Evolutionary conservation across 2,888 invertebrate species (phyloP).

Genomic region (Linnaemya tessellans): DNA sequence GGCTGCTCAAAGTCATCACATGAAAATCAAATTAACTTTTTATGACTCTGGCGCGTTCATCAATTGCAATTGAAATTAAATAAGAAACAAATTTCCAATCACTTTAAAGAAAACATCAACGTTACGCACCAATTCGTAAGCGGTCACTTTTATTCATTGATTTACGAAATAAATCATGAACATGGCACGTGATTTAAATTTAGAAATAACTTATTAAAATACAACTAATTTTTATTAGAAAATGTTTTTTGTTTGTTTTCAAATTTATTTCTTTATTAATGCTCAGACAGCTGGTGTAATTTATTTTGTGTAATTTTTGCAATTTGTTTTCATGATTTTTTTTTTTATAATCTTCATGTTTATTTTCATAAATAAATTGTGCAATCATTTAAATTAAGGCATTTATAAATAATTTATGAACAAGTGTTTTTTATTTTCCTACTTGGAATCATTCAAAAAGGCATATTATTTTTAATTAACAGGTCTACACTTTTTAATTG

Average conservation of each 20-base stretch:
- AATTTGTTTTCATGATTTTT: slow-evolving; percentile 22
- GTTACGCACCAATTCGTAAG: slow-evolving; percentile 49
- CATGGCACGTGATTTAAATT: slow-evolving; percentile 77
- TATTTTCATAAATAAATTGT: slow-evolving; percentile 57
- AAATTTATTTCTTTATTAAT: slow-evolving; percentile 46
- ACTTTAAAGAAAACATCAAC: neutral
- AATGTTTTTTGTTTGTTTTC: slow-evolving; percentile 8
- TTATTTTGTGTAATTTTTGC: slow-evolving; percentile 34
- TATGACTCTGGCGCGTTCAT: neutral
- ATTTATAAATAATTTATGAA: slow-evolving; percentile 56
- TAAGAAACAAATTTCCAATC: slow-evolving; percentile 5
- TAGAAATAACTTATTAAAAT: slow-evolving; percentile 56
- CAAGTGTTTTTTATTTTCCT: neutral
- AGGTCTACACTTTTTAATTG: slow-evolving; percentile 10
- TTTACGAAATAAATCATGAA: slow-evolving; percentile 79
- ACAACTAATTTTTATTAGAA: slow-evolving; percentile 26
- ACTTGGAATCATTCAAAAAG: neutral
- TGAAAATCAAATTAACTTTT: slow-evolving; percentile 9
- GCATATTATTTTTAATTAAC: slow-evolving; percentile 14
- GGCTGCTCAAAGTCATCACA: too few relatives aligned
- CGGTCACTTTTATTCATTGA: slow-evolving; percentile 72
- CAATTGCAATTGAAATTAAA: slow-evolving; percentile 28
- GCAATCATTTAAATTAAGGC: slow-evolving; percentile 66
- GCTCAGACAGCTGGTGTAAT: slow-evolving; percentile 57
- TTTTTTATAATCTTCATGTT: slow-evolving; percentile 18